A percentile compares a stretch with the other conserved stretches of the same genome.
These are phyloP conservation scores for Embiotoca jacksoni DNA, from an alignment of 2,113 vertebrate species.

Conservation along the genomic window DNA sequence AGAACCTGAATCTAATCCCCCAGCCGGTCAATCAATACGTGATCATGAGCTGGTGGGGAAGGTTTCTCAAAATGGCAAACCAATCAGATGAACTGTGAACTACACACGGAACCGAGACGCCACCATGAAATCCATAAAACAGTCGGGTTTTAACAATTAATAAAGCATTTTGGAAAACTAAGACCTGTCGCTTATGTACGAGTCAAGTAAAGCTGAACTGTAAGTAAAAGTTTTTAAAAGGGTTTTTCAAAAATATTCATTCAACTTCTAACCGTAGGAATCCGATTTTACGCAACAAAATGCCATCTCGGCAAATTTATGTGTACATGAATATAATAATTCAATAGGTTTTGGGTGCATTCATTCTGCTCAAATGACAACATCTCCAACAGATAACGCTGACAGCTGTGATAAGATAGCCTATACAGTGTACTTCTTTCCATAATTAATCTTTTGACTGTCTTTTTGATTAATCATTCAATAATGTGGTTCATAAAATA, in stretches of 20 bases:
- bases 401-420: background rate
- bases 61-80: background rate
- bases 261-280: background rate
- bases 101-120: background rate
- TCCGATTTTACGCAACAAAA: background rate
- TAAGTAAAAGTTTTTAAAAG: too few species aligned
- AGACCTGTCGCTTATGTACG: background rate
- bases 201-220: background rate
- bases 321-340: too few species aligned
- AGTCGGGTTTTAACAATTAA: too few species aligned
- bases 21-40: conserved; percentile 54
- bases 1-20: conserved; percentile 27
- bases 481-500: background rate
- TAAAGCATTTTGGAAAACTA: too few species aligned
- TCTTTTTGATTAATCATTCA: background rate
- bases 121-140: background rate
- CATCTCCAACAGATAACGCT: background rate
- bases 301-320: too few species aligned
- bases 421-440: too few species aligned
- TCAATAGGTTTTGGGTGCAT: too few species aligned
- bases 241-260: too few species aligned
- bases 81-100: conserved; percentile 19
- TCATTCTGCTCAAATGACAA: background rate
- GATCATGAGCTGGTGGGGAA: conserved; percentile 38
- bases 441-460: background rate